A percentile compares a stretch with the other conserved stretches of the same genome.
Conservation (phyloP, 2,797 vertebrate genomes). For the Hoplostethus atlanticus region DNA sequence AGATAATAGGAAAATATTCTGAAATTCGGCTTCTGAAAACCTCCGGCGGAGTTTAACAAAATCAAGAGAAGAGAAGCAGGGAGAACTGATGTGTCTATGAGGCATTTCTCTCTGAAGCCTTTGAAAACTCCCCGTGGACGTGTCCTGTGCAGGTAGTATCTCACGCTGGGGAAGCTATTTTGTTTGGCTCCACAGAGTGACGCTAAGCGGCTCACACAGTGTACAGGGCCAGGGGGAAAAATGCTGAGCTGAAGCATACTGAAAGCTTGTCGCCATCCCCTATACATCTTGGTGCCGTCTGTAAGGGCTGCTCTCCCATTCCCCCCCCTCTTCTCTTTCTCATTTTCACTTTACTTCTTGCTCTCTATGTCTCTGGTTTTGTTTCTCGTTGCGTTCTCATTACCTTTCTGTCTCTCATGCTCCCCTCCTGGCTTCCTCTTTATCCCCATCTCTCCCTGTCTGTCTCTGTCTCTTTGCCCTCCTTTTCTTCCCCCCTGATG, state of each 20-base stretch:
- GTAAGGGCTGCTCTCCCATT: constrained; percentile 9
- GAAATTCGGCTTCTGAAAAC: constrained; percentile 15
- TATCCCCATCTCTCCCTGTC: constrained; percentile 31
- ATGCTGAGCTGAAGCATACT: constrained; percentile 22
- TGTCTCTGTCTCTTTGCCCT: constrained; percentile 22
- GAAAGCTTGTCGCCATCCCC: constrained; percentile 41
- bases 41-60: neutral
- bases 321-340: constrained; percentile 33
- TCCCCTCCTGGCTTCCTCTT: constrained; percentile 41
- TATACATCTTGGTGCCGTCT: constrained; percentile 1
- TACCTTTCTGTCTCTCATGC: constrained; percentile 51
- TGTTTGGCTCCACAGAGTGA: constrained; percentile 24
- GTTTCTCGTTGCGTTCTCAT: constrained; percentile 15
- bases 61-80: constrained; percentile 1
- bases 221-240: constrained; percentile 5
- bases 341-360: constrained; percentile 8
- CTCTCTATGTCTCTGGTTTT: constrained; percentile 34
- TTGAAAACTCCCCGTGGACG: constrained; percentile 5
- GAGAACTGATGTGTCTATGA: neutral
- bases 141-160: neutral
- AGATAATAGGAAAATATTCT: constrained; percentile 7
- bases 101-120: constrained; percentile 15
- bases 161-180: constrained; percentile 9
- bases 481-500: constrained; percentile 42
- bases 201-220: constrained; percentile 16